These are phyloP conservation scores for Muscicapa comitata DNA, from an alignment of 2,797 vertebrate species.

Conservation along the genomic window DNA sequence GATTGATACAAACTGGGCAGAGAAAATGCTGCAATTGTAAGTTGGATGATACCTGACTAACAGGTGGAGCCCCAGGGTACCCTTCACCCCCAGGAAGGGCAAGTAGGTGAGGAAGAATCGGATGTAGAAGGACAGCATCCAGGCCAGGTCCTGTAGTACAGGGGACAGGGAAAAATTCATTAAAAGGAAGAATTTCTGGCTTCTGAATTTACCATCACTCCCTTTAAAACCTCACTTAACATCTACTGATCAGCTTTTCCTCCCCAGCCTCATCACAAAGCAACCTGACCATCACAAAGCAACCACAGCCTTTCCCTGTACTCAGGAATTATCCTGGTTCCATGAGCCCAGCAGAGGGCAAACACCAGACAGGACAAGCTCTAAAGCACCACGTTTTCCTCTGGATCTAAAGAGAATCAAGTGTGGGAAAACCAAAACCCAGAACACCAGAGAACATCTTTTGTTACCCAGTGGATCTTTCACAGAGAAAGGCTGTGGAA, in stretches of 20 bases:
- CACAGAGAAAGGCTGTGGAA: neutral
- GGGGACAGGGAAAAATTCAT: neutral
- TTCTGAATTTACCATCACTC: neutral
- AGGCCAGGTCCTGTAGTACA: slow-evolving; percentile 83
- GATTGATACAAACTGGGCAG: neutral
- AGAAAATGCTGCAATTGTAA: neutral
- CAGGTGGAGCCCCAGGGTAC: slow-evolving; percentile 79
- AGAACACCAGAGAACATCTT: neutral
- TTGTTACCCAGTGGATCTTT: neutral
- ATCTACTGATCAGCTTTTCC: neutral
- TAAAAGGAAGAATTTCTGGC: neutral
- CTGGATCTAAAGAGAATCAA: neutral
- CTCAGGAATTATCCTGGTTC: neutral
- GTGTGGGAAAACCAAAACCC: neutral
- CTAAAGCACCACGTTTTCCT: neutral
- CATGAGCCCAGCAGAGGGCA: neutral
- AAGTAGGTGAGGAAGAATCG: slow-evolving; percentile 81
- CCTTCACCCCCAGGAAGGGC: slow-evolving; percentile 82
- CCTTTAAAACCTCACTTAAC: neutral
- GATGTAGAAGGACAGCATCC: slow-evolving; percentile 87
- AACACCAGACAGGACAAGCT: neutral
- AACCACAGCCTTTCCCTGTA: neutral
- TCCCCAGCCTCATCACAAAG: neutral
- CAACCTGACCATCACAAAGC: neutral
- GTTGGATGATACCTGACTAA: slow-evolving; percentile 81